phyloP scores from a whole-genome alignment of 2,888 invertebrate genomes.

The Tanypteryx hageni region DNA sequence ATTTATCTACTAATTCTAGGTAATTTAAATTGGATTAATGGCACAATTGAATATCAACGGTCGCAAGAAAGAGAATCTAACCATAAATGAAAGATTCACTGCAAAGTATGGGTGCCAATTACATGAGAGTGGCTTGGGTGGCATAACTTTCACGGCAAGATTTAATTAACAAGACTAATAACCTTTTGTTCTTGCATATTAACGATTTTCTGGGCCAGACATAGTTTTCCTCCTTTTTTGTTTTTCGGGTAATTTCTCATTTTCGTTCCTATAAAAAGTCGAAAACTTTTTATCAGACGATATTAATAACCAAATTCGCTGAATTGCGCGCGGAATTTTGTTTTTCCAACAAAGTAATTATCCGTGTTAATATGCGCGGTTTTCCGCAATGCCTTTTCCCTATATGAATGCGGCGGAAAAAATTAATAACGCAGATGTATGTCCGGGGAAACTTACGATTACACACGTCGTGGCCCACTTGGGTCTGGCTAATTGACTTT shows the following conservation, averaged over 20 bases:
- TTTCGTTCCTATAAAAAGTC: too few species aligned
- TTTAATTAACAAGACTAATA: not conserved
- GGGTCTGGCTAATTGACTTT: conserved; percentile 36
- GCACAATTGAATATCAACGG: too few species aligned
- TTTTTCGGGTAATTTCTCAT: too few species aligned
- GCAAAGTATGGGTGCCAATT: too few species aligned
- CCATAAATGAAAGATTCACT: too few species aligned
- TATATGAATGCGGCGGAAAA: not conserved
- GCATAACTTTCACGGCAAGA: not conserved
- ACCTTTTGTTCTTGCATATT: not conserved
- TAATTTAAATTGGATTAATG: too few species aligned
- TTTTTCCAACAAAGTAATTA: not conserved
- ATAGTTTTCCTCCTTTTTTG: not conserved
- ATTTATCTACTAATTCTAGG: too few species aligned
- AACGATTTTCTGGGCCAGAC: not conserved
- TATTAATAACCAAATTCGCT: not conserved
- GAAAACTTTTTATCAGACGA: not conserved
- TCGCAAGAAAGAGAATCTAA: too few species aligned
- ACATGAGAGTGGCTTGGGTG: not conserved
- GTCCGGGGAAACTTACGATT: not conserved
- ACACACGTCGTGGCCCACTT: not conserved
- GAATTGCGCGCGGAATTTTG: not conserved
- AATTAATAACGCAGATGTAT: not conserved
- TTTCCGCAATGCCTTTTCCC: not conserved
- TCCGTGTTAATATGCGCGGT: not conserved